Evolutionary conservation across 2,113 vertebrate species (phyloP).

Genomic region (Zosterops lateralis): DNA sequence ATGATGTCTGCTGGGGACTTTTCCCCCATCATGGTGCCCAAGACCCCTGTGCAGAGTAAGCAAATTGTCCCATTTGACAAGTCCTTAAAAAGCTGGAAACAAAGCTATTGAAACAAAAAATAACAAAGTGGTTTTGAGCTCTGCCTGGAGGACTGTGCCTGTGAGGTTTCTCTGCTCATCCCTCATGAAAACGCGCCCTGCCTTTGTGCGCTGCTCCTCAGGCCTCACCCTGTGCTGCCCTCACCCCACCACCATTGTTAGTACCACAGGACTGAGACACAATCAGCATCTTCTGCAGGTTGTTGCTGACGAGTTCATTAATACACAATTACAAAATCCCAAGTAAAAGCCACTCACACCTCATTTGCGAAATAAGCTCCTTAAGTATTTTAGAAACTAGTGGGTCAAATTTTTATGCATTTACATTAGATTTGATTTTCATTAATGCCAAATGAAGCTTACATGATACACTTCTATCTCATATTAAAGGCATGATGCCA

Average conservation of each 20-base stretch:
- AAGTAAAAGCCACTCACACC: slow-evolving; percentile 41
- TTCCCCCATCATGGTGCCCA: neutral
- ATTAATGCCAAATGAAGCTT: slow-evolving; percentile 62
- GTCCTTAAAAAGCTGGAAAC: neutral
- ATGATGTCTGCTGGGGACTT: neutral
- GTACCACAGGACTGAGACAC: neutral
- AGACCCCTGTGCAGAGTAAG: neutral
- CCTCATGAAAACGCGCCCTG: fast-evolving
- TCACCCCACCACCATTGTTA: neutral
- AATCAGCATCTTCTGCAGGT: neutral
- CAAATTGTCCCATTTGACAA: neutral
- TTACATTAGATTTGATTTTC: slow-evolving; percentile 62
- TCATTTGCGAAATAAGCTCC: slow-evolving; percentile 62
- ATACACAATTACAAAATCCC: slow-evolving; percentile 26
- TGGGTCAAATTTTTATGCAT: slow-evolving; percentile 54
- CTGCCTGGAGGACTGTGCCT: neutral
- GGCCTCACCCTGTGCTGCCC: neutral
- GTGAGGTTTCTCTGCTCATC: neutral
- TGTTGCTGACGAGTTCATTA: slow-evolving; percentile 4
- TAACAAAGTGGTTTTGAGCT: neutral
- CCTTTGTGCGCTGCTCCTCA: neutral
- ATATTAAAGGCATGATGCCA: slow-evolving; percentile 65
- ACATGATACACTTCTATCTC: slow-evolving; percentile 50
- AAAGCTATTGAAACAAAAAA: neutral
- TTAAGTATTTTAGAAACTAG: slow-evolving; percentile 56